These are phyloP conservation scores for Deilephila elpenor DNA, from an alignment of 2,888 invertebrate genomes.

Conservation along the genomic window DNA sequence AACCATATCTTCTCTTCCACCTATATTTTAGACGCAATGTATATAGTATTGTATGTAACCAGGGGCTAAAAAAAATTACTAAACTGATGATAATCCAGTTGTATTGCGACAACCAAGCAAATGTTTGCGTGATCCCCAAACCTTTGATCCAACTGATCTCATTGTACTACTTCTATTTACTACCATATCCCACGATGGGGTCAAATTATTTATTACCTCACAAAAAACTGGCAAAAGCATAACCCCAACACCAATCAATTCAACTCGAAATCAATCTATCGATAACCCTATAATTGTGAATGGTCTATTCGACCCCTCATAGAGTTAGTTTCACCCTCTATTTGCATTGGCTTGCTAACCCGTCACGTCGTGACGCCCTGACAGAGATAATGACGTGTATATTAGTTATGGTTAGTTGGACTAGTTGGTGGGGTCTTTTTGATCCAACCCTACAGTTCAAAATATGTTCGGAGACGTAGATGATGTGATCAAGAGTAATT, in stretches of 20 bases:
- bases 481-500: neutral
- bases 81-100: no score
- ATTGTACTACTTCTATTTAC: neutral
- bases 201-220: neutral
- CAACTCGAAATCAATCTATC: constrained; percentile 19
- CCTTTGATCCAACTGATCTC: no score
- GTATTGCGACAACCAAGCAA: no score
- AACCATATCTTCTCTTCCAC: no score
- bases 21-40: no score
- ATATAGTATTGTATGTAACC: no score
- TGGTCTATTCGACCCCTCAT: constrained; percentile 35
- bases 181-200: neutral
- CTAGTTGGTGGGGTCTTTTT: neutral
- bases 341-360: constrained; percentile 42
- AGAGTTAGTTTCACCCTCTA: constrained; percentile 42
- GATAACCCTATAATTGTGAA: constrained; percentile 38
- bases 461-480: neutral
- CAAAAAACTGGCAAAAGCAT: neutral
- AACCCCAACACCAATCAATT: neutral
- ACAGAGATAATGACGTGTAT: constrained; percentile 32
- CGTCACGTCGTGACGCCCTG: constrained; percentile 38
- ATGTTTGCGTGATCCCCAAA: no score
- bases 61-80: no score
- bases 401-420: constrained; percentile 33
- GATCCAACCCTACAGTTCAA: neutral